These are phyloP conservation scores for Oophaga pumilio DNA, from an alignment of 2,113 vertebrate genomes.

Conservation along the genomic window DNA sequence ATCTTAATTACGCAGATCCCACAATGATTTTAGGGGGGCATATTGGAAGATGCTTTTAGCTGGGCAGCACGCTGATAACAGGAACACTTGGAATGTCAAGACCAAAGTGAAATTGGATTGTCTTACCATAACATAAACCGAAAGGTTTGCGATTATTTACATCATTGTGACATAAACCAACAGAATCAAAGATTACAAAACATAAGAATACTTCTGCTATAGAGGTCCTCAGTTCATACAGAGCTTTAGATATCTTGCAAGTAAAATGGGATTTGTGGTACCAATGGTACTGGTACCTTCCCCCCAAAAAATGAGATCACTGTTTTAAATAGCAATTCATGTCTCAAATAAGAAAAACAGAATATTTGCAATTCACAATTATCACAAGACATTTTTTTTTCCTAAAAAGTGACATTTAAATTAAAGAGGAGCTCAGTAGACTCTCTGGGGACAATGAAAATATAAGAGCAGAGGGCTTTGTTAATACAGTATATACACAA, in stretches of 20 bases:
- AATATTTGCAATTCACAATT: constrained; percentile 70
- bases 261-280: neutral
- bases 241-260: neutral
- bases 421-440: constrained; percentile 68
- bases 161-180: constrained; percentile 1
- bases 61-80: neutral
- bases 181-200: neutral
- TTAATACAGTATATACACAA: constrained; percentile 71
- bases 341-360: constrained; percentile 59
- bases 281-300: neutral
- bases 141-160: constrained; percentile 6
- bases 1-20: neutral
- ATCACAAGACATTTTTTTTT: constrained; percentile 73
- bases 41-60: neutral
- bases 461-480: constrained; percentile 66
- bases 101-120: neutral
- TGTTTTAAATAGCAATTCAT: constrained; percentile 65
- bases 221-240: neutral
- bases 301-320: neutral
- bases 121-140: neutral
- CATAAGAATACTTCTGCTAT: neutral
- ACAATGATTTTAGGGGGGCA: neutral
- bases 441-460: constrained; percentile 70
- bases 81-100: constrained; percentile 13
- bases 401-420: constrained; percentile 78